Evolutionary conservation across 2,888 invertebrate genomes (phyloP).

Genomic region (Adelognathus sp.): DNA sequence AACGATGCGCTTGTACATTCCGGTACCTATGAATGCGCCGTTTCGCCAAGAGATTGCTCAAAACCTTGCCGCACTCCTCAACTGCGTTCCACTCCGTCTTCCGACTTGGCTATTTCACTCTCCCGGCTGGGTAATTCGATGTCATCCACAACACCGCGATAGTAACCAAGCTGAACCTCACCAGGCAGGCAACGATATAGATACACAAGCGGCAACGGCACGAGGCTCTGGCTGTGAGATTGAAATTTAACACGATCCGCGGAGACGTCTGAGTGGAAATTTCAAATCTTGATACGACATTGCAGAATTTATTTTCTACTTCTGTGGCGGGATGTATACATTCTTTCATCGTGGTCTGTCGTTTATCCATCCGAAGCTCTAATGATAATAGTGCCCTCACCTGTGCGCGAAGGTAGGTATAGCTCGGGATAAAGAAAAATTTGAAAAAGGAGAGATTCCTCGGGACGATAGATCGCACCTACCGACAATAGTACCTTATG

Average conservation of each 20-base stretch:
- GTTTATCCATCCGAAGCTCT: too few relatives aligned
- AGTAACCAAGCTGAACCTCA: conserved; percentile 18
- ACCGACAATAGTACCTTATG: not conserved
- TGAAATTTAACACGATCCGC: conserved; percentile 71
- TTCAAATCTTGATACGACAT: conserved; percentile 64
- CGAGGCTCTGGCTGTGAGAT: conserved; percentile 66
- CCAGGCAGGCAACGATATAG: conserved; percentile 33
- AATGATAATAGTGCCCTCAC: too few relatives aligned
- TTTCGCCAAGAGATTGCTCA: conserved; percentile 54
- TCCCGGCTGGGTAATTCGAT: conserved; percentile 63
- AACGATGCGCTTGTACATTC: conserved; percentile 15
- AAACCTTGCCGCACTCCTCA: conserved; percentile 27
- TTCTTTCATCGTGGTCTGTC: not conserved
- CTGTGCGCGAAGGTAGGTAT: not conserved
- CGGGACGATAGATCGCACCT: not conserved
- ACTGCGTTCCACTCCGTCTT: conserved; percentile 11
- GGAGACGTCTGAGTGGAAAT: conserved; percentile 71
- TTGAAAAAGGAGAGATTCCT: not conserved
- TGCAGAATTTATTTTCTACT: conserved; percentile 39
- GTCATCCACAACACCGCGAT: conserved; percentile 54
- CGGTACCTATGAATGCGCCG: conserved; percentile 43
- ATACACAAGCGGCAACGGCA: conserved; percentile 13
- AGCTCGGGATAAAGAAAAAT: not conserved
- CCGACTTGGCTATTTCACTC: conserved; percentile 34
- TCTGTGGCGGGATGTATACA: not conserved